Base-by-base conservation (phyloP, 2,888 invertebrate genomes). In the Cremastinae sp. region DNA sequence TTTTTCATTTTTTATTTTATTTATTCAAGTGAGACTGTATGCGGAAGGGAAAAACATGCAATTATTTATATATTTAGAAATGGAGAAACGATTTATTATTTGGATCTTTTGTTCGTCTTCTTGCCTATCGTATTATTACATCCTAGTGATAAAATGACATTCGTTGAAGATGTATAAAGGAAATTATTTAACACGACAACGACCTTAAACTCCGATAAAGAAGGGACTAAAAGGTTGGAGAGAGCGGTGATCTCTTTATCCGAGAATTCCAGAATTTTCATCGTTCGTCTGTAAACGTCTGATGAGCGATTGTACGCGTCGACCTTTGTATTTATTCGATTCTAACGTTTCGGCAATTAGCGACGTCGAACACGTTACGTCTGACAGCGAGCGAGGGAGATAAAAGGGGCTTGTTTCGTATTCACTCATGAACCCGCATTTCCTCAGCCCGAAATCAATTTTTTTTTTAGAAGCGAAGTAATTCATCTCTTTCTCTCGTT, bases 381-480 rank as follows among this genome's bases (percentile, higher is more conserved):
- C 64, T 49, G n/a, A 49, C 5, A 22, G 14, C 51, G 28, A 2
- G 10, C 8, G 36, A 12, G 16, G 8, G 4, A 7, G 47, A 5
- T 8, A n/a, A 34, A 53, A n/a, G 10, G 59, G 14, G 41, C 54
- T 54, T 45, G 59, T 54, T 61, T 51, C 41, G 59, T 66, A 22
- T 36, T 41, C 28, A 56, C 28, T 22, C 38, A 41, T 69, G 10
- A 59, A 43, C 68, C 69, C 78, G 71, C 58, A 54, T 84, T 78
- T 80, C 78, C 80, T 83, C 82, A 45, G 14, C 34, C 7, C 54
- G 38, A 65, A 47, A 14, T 36, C 51, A 22, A 65, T 5, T 22
- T 2, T 75, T 75, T 38, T 4, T 62, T 71, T 45, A 41, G 41
- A 16, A 49, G 47, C 34, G 28, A 36, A 51, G 49, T n/a, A 36